phyloP scores from a whole-genome alignment of 64 coral and sea anemone genomes.

The Orbicella faveolata region DNA sequence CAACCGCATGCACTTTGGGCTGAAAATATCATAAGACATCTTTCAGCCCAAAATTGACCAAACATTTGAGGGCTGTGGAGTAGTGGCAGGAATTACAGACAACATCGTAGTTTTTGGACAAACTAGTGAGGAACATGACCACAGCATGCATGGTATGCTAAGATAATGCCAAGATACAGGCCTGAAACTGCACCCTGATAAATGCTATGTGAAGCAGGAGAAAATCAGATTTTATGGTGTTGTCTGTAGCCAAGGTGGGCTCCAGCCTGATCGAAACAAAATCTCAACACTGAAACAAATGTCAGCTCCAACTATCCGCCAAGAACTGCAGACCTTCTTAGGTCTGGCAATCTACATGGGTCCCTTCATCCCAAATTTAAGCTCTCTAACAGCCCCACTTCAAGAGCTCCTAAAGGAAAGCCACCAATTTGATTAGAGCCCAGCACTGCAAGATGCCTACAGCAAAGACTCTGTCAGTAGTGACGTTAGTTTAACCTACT shows the following conservation, averaged over 20 bases:
- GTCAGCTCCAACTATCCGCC: conserved; percentile 2
- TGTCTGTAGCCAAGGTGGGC: too few species aligned
- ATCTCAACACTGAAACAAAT: not conserved
- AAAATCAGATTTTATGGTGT: too few species aligned
- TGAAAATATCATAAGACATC: conserved; percentile 60
- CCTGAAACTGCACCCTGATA: too few species aligned
- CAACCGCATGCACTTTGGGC: conserved; percentile 57
- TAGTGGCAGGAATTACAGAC: conserved; percentile 57
- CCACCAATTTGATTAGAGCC: not conserved
- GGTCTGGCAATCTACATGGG: conserved; percentile 32
- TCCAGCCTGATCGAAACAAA: too few species aligned
- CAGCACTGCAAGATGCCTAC: not conserved
- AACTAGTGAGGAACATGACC: conserved; percentile 47
- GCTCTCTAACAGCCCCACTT: too few species aligned
- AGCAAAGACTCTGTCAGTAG: too few species aligned
- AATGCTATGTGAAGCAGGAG: too few species aligned
- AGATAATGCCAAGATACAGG: too few species aligned
- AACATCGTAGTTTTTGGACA: conserved; percentile 57
- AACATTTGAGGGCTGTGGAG: conserved; percentile 56
- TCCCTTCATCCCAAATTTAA: too few species aligned
- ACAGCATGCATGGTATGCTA: conserved; percentile 22
- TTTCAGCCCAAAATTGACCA: conserved; percentile 62
- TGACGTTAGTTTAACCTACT: too few species aligned
- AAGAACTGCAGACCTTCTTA: conserved; percentile 45
- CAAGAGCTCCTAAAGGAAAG: too few species aligned